Base-by-base conservation (phyloP, 2,888 invertebrate species). In the Tachina lurida region DNA sequence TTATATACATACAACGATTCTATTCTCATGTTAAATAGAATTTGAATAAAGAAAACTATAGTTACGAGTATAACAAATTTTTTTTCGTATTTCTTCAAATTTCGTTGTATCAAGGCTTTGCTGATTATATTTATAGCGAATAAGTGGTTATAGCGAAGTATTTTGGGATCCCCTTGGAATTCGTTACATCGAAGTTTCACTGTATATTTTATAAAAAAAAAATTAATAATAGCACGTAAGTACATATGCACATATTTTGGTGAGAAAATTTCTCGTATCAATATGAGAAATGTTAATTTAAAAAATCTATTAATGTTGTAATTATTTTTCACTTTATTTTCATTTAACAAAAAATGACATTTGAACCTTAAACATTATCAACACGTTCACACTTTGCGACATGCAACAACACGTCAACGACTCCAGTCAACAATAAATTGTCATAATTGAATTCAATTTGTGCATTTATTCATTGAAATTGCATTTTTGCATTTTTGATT, bases 391-490 rank as follows among this genome's bases (percentile, higher is more conserved):
- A 60, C 45, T 47, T 15, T 54, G 45, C 19, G 17, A 15, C 60
- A 49, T 41, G 39, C 39, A 12, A 31, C 19, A 60, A 41, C 12
- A 74, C 13, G 8, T 22, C 22, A 12, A 22, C n/a, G 41, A 68
- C 41, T 41, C 10, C 58, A n/a, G 0, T 22, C 60, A 22, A 13
- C 31, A 52, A 43, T 62, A 78, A 70, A 62, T 78, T 78, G 68
- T 70, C 60, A 78, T 78, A 77, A 68, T 77, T 77, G 41, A 77
- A 77, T 70, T 77, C 47, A 77, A 58, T 77, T 68, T 58, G n/a
- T 76, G 41, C 15, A 68, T 52, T 49, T 67, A 39, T 52, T 52
- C 15, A 13, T 52, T 45, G 54, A 43, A 75, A 75, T 63, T 65
- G 56, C 31, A 60, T 58, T 17, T 65, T 76, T 56, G n/a, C 54